These are phyloP conservation scores for Vireo griseus DNA, from an alignment of 2,797 vertebrate genomes.

Conservation along the genomic window DNA sequence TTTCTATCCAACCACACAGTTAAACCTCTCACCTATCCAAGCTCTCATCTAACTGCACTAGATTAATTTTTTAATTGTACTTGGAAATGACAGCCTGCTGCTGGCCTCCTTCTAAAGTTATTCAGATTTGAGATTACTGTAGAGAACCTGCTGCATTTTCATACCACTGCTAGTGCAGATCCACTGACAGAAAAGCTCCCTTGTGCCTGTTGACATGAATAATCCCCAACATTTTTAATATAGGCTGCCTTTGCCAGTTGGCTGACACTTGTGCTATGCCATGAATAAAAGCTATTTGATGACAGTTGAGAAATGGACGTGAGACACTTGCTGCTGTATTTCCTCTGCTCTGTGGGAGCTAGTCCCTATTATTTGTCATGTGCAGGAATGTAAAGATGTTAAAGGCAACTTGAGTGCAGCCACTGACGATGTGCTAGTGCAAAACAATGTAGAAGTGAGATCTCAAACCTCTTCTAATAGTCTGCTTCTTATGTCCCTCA, in stretches of 20 bases:
- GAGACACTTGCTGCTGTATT: slow-evolving; percentile 22
- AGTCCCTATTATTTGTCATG: not conserved
- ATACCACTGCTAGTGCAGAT: not conserved
- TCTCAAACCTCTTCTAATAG: not conserved
- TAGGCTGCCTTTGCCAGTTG: slow-evolving; percentile 50
- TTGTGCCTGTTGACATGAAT: slow-evolving; percentile 62
- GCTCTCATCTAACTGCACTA: rapidly evolving
- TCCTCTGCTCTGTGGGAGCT: not conserved
- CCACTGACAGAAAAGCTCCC: slow-evolving; percentile 16
- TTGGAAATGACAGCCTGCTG: not conserved
- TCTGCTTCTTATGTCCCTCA: not conserved
- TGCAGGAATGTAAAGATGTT: not conserved
- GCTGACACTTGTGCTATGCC: slow-evolving; percentile 62
- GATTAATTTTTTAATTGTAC: not conserved
- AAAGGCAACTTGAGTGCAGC: not conserved
- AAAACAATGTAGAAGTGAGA: not conserved
- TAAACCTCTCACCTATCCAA: not conserved
- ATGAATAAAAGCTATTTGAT: slow-evolving; percentile 62
- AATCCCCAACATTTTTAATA: slow-evolving; percentile 56
- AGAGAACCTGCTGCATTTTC: slow-evolving; percentile 29
- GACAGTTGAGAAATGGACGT: slow-evolving; percentile 47
- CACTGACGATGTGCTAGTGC: not conserved
- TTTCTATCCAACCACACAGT: not conserved
- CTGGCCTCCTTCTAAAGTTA: slow-evolving; percentile 27
- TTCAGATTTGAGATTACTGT: slow-evolving; percentile 4